Conservation (phyloP, 2,797 vertebrate genomes). For the Phyllotis vaccarum region DNA sequence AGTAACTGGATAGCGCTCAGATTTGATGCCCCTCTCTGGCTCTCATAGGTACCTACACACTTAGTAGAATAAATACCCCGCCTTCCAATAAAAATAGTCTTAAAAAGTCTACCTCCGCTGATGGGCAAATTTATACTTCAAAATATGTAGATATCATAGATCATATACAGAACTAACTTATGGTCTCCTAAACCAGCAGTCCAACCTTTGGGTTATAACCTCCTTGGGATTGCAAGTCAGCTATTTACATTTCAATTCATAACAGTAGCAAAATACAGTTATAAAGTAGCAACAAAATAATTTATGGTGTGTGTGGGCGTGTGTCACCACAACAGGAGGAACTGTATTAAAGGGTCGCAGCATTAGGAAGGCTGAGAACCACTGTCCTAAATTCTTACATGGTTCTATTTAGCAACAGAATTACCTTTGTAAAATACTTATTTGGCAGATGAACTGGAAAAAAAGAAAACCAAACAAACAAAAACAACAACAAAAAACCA, state of each 20-base stretch:
- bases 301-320: background rate
- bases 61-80: background rate
- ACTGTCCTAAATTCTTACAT: background rate
- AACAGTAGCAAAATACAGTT: background rate
- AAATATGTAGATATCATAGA: slow-evolving; percentile 29
- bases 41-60: background rate
- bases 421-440: slow-evolving; percentile 38
- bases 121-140: slow-evolving; percentile 45
- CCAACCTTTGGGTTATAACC: too few species aligned
- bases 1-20: background rate
- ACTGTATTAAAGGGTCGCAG: background rate
- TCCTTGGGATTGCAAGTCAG: too few species aligned
- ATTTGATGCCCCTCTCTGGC: background rate
- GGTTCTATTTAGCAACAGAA: slow-evolving; percentile 34
- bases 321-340: background rate
- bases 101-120: background rate
- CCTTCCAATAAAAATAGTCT: background rate
- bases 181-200: background rate
- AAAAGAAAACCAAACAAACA: background rate
- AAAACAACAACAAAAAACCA: background rate
- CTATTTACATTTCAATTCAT: too few species aligned
- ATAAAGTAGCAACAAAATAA: background rate
- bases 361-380: background rate
- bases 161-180: background rate
- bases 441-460: slow-evolving; percentile 25